phyloP scores from a whole-genome alignment of 2,888 invertebrate species.

The Calameuta filiformis region DNA sequence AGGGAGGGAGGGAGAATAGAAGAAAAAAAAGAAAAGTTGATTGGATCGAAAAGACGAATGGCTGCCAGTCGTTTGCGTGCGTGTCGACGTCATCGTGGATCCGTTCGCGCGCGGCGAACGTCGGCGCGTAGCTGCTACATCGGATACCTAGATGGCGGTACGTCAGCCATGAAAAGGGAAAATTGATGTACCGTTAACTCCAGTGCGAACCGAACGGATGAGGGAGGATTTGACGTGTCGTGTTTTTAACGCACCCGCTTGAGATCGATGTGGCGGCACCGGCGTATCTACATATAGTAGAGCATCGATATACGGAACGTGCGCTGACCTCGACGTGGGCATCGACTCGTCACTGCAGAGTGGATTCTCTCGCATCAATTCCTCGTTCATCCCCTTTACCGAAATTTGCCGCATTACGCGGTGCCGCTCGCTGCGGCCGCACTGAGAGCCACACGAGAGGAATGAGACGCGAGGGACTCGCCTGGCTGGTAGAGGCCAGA shows the following conservation, averaged over 20 bases:
- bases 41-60: too few relatives aligned
- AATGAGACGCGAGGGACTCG: not conserved
- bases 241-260: constrained; percentile 18
- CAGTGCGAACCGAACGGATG: not conserved
- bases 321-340: too few relatives aligned
- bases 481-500: not conserved
- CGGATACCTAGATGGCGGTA: not conserved
- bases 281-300: not conserved
- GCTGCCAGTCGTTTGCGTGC: not conserved
- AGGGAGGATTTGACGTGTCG: constrained; percentile 12
- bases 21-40: too few relatives aligned
- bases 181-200: constrained; percentile 18
- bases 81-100: too few relatives aligned
- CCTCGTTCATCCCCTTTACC: constrained; percentile 5
- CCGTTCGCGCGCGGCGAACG: too few relatives aligned
- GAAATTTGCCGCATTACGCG: constrained; percentile 10
- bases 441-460: not conserved
- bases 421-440: constrained; percentile 4
- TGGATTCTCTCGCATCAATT: constrained; percentile 7
- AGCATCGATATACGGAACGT: too few relatives aligned
- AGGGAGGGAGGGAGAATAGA: too few relatives aligned
- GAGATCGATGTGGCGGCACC: constrained; percentile 20
- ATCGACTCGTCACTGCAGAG: not conserved
- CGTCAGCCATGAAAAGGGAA: not conserved
- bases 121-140: too few relatives aligned